A percentile compares a stretch with the other conserved stretches of the same genome.
Conservation (phyloP, 2,888 invertebrate species). For the Cristatella mucedo region DNA sequence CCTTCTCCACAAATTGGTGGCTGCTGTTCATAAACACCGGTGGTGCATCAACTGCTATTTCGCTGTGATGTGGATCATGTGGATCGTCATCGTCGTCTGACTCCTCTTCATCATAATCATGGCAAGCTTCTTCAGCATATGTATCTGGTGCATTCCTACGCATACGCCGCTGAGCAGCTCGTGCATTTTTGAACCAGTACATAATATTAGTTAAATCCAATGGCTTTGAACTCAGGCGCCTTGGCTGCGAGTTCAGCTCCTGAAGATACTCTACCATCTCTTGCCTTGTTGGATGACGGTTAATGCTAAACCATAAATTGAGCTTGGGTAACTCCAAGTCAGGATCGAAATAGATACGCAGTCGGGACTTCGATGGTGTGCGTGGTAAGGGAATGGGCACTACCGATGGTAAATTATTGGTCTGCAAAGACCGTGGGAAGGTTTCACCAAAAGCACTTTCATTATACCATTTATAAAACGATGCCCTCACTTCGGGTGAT, state of each 20-base stretch:
- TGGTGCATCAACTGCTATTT: conserved; percentile 3
- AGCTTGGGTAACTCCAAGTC: conserved; percentile 86
- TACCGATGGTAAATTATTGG: too few species aligned
- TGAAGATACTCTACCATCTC: conserved; percentile 90
- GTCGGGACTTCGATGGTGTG: conserved; percentile 44
- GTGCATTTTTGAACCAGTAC: conserved; percentile 73
- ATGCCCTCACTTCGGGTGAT: background rate
- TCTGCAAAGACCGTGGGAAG: too few species aligned
- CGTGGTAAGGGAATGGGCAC: too few species aligned
- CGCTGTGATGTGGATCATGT: conserved; percentile 8
- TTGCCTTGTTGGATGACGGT: conserved; percentile 88
- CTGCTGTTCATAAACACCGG: too few species aligned
- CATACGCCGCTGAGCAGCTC: conserved; percentile 83
- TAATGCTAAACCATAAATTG: conserved; percentile 89
- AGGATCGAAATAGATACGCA: conserved; percentile 91
- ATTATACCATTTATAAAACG: conserved; percentile 5
- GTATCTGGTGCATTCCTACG: too few species aligned
- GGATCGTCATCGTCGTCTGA: conserved; percentile 3
- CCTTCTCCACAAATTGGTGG: too few species aligned
- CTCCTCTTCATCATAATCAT: conserved; percentile 9
- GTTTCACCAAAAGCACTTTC: too few species aligned
- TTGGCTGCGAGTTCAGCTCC: conserved; percentile 74
- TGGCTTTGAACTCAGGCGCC: conserved; percentile 64
- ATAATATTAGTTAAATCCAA: conserved; percentile 88
- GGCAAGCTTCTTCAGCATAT: conserved; percentile 11